Conservation (phyloP, 2,113 vertebrate genomes). For the Heloderma charlesbogerti region DNA sequence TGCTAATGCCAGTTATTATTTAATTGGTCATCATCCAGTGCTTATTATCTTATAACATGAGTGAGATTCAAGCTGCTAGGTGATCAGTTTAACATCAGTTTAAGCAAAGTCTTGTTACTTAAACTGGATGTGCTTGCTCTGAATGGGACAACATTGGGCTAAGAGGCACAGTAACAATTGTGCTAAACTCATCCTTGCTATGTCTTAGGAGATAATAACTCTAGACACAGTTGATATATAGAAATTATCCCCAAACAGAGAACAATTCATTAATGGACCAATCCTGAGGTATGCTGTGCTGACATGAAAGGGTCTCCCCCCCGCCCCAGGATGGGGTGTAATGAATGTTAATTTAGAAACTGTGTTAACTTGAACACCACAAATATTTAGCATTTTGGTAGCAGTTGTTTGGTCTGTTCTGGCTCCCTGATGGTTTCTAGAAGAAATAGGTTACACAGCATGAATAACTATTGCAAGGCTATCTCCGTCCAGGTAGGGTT, state of each 20-base stretch:
- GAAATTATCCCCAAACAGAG: not conserved
- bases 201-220: not conserved
- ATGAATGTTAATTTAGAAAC: not conserved
- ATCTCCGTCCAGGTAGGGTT: too few relatives aligned
- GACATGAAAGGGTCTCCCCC: not conserved
- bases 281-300: not conserved
- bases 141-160: too few relatives aligned
- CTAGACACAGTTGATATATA: not conserved
- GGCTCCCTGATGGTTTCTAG: not conserved
- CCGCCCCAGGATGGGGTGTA: not conserved
- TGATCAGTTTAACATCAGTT: not conserved
- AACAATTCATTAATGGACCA: not conserved
- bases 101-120: not conserved
- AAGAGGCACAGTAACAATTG: not conserved
- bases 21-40: not conserved
- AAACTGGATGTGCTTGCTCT: not conserved
- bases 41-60: not conserved
- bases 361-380: not conserved
- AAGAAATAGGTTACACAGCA: not conserved
- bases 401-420: not conserved
- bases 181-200: not conserved
- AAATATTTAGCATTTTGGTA: not conserved
- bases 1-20: not conserved
- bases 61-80: not conserved
- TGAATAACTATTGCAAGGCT: too few relatives aligned